Base-by-base conservation (phyloP, 2,113 vertebrate species). In the Phylloscopus whistleri region DNA sequence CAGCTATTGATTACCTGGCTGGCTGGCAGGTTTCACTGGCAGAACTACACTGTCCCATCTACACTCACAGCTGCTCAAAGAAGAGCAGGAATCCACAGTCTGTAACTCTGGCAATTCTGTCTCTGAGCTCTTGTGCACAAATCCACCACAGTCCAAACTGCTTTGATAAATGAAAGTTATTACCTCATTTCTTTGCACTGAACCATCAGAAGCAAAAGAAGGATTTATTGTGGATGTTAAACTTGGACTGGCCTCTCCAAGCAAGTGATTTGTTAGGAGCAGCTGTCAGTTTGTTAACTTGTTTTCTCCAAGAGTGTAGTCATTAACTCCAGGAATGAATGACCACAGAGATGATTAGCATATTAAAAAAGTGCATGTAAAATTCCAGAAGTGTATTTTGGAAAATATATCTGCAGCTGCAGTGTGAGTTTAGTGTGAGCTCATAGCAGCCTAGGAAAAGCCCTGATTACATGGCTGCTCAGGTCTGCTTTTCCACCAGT, bases 321-420 rank as follows among this genome's bases (percentile, higher is more conserved):
- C 93, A 91, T 91, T 91, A 93, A 74, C 60, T 95, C 44, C 56
- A 86, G 93, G 82, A 96, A 82, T 68, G 56, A 96, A 89, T 82
- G 88, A 95, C 80, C 83, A 93, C 88, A 93, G 90, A 90, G 77
- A 90, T 8, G 4, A 96, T 90, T 64, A 88, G 68, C 83, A 89
- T 72, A 67, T 35, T 95, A 64, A 94, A 86, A 94, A 89, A 86
- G 77, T 0, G 0, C 11, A 62, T 23, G 33, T 56, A 84, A 76
- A 91, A 94, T 84, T 94, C 89, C 83, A 48, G 16, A 84, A 90
- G 79, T 72, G 43, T 73, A 88, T 90, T 90, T 84, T 93, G 82
- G 73, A 94, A 96, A 89, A 92, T 46, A 79, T 23, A 77, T 28
- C 70, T 39, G 87, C 96, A 97, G 88, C 89, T 95, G 92, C 84